phyloP scores from a whole-genome alignment of 2,797 vertebrate species.

The Smutsia temminckii region DNA sequence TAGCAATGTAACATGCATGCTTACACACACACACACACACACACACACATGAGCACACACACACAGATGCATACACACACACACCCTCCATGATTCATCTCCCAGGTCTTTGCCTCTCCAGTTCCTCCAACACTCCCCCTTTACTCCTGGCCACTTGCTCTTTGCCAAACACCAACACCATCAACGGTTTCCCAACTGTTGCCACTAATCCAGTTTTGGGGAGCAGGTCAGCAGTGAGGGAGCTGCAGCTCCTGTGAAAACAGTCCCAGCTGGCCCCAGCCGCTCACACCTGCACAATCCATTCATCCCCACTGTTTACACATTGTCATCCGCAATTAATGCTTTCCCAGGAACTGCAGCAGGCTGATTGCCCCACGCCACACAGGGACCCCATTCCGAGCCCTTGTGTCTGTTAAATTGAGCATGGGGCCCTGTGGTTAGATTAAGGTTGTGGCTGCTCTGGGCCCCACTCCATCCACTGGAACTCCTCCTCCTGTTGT shows the following conservation, averaged over 20 bases:
- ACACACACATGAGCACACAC: no score
- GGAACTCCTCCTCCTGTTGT: conserved; percentile 78
- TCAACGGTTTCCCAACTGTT: conserved; percentile 83
- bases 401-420: conserved; percentile 99
- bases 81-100: not conserved
- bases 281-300: conserved; percentile 96
- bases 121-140: not conserved
- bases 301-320: conserved; percentile 98
- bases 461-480: conserved; percentile 85
- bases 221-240: conserved; percentile 85
- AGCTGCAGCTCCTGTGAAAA: conserved; percentile 92
- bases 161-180: conserved; percentile 84
- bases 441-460: conserved; percentile 93
- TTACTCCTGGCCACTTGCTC: conserved; percentile 69
- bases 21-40: no score
- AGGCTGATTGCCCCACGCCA: conserved; percentile 88
- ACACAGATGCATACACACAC: not conserved
- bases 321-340: conserved; percentile 99
- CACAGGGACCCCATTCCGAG: conserved; percentile 92
- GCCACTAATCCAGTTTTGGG: conserved; percentile 84
- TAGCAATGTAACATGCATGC: no score
- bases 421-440: conserved; percentile 95
- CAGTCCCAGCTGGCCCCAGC: conserved; percentile 88
- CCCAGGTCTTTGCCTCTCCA: not conserved
- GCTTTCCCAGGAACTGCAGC: conserved; percentile 87